These are phyloP conservation scores for Carlito syrichta DNA, from an alignment of 2,113 vertebrate species.

Conservation along the genomic window DNA sequence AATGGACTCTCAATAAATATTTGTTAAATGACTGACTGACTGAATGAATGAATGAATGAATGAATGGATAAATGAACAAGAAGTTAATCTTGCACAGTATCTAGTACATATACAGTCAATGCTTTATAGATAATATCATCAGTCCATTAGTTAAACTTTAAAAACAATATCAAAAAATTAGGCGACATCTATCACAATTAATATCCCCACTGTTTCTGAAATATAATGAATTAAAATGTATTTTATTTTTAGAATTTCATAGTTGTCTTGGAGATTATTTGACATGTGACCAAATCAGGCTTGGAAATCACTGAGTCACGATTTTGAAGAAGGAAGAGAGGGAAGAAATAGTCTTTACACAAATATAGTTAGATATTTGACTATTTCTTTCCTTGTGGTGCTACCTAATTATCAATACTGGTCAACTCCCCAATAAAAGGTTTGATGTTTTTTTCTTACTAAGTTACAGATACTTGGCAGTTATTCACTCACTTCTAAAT, in stretches of 20 bases:
- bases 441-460: not conserved
- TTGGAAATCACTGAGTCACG: not conserved
- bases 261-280: not conserved
- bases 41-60: not conserved
- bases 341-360: not conserved
- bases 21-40: not conserved
- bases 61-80: not conserved
- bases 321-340: not conserved
- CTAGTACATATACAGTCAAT: not conserved
- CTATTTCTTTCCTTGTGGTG: not conserved
- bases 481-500: constrained; percentile 40
- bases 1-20: not conserved
- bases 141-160: not conserved
- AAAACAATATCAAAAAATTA: not conserved
- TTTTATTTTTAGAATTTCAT: not conserved
- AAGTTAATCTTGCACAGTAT: not conserved
- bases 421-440: not conserved
- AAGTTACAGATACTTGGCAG: constrained; percentile 7
- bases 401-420: not conserved
- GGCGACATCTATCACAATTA: not conserved
- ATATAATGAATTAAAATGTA: not conserved
- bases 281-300: not conserved
- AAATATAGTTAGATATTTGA: not conserved
- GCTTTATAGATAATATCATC: not conserved
- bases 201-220: not conserved